Percentiles rank a stretch among this genome's conserved stretches.
Conservation (phyloP, 2,888 invertebrate genomes). For the Patella caerulea region DNA sequence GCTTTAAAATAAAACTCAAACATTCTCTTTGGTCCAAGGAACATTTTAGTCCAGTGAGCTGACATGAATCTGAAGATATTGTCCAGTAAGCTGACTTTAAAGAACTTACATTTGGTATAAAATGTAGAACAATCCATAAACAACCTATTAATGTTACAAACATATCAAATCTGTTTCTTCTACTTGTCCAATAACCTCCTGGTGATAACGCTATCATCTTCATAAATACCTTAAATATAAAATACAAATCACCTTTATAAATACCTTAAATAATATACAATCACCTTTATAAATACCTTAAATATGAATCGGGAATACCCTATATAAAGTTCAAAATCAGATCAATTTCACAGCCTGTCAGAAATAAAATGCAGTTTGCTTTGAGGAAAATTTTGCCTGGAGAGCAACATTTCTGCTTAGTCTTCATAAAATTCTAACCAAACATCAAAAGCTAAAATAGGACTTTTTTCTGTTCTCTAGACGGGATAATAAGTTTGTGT, state of each 20-base stretch:
- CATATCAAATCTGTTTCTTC: conserved; percentile 96
- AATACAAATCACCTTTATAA: not conserved
- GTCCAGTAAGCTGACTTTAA: not conserved
- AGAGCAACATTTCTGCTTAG: no score
- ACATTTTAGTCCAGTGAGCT: conserved; percentile 20
- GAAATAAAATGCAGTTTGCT: no score
- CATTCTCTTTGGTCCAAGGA: not conserved
- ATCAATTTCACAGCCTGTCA: no score
- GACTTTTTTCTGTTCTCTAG: no score
- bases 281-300: not conserved
- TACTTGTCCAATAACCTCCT: conserved; percentile 97
- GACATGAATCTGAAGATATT: not conserved
- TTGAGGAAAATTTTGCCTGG: no score
- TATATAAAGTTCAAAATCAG: no score
- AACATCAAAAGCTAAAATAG: no score
- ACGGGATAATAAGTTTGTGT: no score
- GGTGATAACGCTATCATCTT: conserved; percentile 99
- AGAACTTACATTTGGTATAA: conserved; percentile 75
- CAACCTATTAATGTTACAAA: conserved; percentile 97
- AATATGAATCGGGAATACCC: no score
- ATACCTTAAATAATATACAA: not conserved
- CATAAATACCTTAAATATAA: conserved; percentile 81
- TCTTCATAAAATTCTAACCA: no score
- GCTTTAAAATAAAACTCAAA: no score
- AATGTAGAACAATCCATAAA: conserved; percentile 96